Base-by-base conservation (phyloP, 2,797 vertebrate genomes). In the Enteromius unitaeniatus region DNA sequence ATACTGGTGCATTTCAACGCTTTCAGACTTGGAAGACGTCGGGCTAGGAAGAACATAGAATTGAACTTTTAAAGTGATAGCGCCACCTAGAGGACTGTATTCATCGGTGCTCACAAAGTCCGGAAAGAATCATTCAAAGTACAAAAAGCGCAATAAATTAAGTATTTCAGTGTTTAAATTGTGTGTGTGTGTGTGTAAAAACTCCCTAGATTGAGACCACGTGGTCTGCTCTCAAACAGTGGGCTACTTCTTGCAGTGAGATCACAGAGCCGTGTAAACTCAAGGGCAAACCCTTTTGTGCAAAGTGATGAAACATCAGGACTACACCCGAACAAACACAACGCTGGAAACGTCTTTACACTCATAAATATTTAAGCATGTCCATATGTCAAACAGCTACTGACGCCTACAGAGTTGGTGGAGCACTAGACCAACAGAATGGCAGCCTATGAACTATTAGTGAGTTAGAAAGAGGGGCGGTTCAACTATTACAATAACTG, bases 241-340 rank as follows among this genome's bases (percentile, higher is more conserved):
- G n/a, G n/a, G 21, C 55, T 23, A 4, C 70, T 55, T n/a, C 49
- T 37, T 8, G 21, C 0, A 75, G 73, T 75, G 13, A 75, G 31
- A 37, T 15, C 21, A 40, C 31, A 37, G 13, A 76, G 45, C 72
- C 53, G 28, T n/a, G 72, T 37, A 53, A 74, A 74, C 72, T 34
- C 9, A 6, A 14, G 17, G 47, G 10, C 72, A 53, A 62, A 19
- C 10, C 70, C 17, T 13, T 74, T 47, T 74, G 28, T 74, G 72
- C 49, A n/a, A 51, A 74, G 34, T 10, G 74, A 58, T 55, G 21
- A 76, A 58, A 23, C 51, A 14, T 58, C 3, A 76, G 73, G 73
- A 34, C 73, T 23, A 75, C 73, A 55, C 51, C 51, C 21, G 0
- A 75, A 17, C 51, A 40, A 40, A 40, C 34, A 23, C 49, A n/a